Evolutionary conservation across 2,888 invertebrate genomes (phyloP), one percentile per base, ranked within the genome.

Genomic region (Phorcus lineatus): DNA sequence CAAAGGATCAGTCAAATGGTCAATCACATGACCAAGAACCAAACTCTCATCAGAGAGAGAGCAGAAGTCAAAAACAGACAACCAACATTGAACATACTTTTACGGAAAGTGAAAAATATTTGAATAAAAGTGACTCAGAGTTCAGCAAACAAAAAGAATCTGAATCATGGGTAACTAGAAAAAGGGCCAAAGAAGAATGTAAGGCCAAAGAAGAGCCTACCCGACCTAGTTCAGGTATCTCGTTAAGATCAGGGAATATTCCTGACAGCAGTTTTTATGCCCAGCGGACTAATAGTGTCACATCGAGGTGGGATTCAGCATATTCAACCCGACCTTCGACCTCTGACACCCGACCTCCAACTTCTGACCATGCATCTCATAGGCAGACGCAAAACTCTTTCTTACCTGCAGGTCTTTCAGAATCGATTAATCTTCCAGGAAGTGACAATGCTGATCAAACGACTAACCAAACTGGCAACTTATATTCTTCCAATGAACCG

Each of bases 291-390:
- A 84, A 85, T 74, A 86, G 86, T 78, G 85, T 85, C 2, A 84
- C 83, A 36, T 79, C 83, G 0, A 83, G 81, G 75, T 88, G 88
- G 88, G 87, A 87, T 70, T 85, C 86, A 1, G 84, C 84, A 54
- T 88, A 87, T 77, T 83, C 84, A 17, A 62, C 77, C 19, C 17
- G 66, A 47, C 77, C 77, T 47, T 66, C 62, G 13, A 62, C 77
- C 7, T 19, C 47, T 9, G 40, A 55, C 17, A 62, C 66, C 7
- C 67, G 86, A 17, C 85, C 86, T 3, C 81, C 82, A 6, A 86
- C 87, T 1, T 78, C 81, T 40, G 78, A 78, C 40, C 3, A 75
- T 81, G 36, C 79, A 81, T 74, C 79, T 80, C 55, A 74, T 77
- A 62, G 80, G 80, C 62, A 80, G 66, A 52, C 53, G 82, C 16